Evolutionary conservation across 2,113 vertebrate species (phyloP).

Genomic region (Proteles cristata): DNA sequence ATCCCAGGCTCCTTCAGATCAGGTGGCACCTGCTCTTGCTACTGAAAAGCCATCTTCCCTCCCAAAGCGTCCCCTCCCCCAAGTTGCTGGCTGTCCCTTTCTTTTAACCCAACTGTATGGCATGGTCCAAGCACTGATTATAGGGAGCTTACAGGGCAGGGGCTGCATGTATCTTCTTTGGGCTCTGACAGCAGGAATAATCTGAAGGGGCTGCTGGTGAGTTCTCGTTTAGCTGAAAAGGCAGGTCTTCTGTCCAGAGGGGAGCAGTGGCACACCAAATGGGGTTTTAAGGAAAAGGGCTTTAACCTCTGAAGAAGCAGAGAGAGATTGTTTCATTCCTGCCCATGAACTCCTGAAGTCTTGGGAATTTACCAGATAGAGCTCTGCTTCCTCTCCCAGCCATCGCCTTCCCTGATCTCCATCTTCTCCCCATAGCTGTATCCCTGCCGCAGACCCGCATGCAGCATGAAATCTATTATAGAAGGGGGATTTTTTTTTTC

Average conservation of each 20-base stretch:
- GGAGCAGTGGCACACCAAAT: not conserved
- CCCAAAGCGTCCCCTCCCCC: not conserved
- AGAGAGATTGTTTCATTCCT: not conserved
- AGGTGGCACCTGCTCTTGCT: constrained; percentile 84
- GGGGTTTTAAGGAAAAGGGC: not conserved
- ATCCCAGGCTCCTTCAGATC: not conserved
- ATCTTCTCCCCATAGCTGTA: not conserved
- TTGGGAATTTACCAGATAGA: not conserved
- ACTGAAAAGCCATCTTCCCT: constrained; percentile 48
- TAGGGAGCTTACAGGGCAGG: constrained; percentile 60
- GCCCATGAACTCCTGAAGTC: not conserved
- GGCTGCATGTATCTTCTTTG: constrained; percentile 47
- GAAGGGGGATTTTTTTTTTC: not conserved
- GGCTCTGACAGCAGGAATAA: not conserved
- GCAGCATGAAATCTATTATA: not conserved
- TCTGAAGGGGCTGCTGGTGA: not conserved
- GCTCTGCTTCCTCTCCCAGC: not conserved
- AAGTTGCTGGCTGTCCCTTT: constrained; percentile 69
- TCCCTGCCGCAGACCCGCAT: not conserved
- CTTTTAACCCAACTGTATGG: constrained; percentile 72
- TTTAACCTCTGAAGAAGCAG: not conserved
- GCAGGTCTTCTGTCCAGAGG: not conserved
- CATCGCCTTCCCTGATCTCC: not conserved
- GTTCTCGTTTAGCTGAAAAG: not conserved
- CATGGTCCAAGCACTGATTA: constrained; percentile 68